phyloP scores from a whole-genome alignment of 2,797 vertebrate species.

The Enteromius argenteus region DNA sequence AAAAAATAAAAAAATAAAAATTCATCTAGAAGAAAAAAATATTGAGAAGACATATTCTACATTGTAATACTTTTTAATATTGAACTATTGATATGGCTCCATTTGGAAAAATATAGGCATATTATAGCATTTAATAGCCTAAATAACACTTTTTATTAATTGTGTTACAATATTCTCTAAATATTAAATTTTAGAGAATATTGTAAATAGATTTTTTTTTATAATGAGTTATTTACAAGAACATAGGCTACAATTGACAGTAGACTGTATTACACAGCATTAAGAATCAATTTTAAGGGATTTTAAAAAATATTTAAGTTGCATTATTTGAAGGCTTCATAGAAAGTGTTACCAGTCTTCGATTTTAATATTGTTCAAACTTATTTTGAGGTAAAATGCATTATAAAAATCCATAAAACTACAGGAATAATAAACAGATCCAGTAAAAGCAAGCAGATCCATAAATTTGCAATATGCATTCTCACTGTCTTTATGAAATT shows the following conservation, averaged over 20 bases:
- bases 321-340: not conserved
- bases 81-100: not conserved
- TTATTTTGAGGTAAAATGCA: not conserved
- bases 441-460: not conserved
- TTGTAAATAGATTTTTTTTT: too few relatives aligned
- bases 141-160: not conserved
- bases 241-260: not conserved
- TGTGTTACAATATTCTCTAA: not conserved
- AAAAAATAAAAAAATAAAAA: not conserved
- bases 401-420: not conserved
- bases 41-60: not conserved
- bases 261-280: not conserved
- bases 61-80: not conserved
- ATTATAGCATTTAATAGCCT: not conserved
- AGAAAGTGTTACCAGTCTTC: constrained; percentile 10
- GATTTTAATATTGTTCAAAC: not conserved
- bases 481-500: not conserved
- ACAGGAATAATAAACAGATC: not conserved
- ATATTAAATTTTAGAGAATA: not conserved
- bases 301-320: not conserved
- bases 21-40: not conserved
- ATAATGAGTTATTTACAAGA: not conserved
- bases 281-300: not conserved
- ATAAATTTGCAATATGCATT: not conserved
- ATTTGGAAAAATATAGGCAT: not conserved